Evolutionary conservation across 2,113 vertebrate genomes (phyloP).

Genomic region (Hipposideros armiger): DNA sequence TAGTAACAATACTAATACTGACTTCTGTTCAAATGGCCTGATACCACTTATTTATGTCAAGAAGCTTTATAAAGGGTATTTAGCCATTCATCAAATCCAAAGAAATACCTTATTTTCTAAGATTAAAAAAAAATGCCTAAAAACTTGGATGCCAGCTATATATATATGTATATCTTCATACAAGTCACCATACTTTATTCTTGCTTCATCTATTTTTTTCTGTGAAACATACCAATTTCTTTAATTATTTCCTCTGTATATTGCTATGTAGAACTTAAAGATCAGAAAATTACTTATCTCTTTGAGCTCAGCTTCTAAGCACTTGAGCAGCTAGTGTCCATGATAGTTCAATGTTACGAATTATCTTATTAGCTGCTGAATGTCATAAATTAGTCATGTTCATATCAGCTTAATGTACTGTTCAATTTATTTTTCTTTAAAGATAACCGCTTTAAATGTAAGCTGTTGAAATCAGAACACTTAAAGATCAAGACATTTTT

Average conservation of each 20-base stretch:
- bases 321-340: neutral
- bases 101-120: neutral
- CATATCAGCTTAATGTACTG: neutral
- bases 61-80: slow-evolving; percentile 24
- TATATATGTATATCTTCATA: neutral
- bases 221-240: neutral
- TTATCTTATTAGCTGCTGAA: slow-evolving; percentile 26
- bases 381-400: neutral
- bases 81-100: slow-evolving; percentile 31
- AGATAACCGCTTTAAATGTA: slow-evolving; percentile 50
- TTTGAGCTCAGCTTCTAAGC: slow-evolving; percentile 1
- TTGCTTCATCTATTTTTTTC: slow-evolving; percentile 21
- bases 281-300: neutral
- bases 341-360: slow-evolving; percentile 1
- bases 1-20: neutral
- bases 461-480: slow-evolving; percentile 60
- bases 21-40: neutral
- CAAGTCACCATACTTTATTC: neutral
- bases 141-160: neutral
- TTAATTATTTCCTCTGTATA: slow-evolving; percentile 38
- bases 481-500: slow-evolving; percentile 48
- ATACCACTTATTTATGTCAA: neutral
- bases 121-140: slow-evolving; percentile 45
- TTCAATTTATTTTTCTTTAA: slow-evolving; percentile 52
- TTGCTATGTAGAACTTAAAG: slow-evolving; percentile 61